Evolutionary conservation across 2,797 vertebrate species (phyloP).

Genomic region (Acropternis orthonyx): DNA sequence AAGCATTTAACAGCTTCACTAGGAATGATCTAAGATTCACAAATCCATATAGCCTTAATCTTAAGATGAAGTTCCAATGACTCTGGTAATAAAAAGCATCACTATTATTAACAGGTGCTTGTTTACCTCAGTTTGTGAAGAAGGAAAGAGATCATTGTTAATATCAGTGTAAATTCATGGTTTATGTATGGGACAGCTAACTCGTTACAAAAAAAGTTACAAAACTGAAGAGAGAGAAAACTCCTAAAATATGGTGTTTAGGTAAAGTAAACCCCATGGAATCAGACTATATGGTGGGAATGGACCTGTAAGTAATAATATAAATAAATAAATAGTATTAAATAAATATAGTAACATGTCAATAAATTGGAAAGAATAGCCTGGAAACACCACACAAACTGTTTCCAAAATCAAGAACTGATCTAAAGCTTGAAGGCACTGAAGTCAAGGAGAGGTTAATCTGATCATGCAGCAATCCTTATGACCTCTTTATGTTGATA

Average conservation of each 20-base stretch:
- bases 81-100: background rate
- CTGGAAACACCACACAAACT: background rate
- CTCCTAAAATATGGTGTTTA: background rate
- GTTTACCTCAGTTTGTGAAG: background rate
- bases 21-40: background rate
- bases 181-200: background rate
- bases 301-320: background rate
- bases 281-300: background rate
- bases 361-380: background rate
- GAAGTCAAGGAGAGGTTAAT: conserved; percentile 26
- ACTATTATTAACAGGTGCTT: background rate
- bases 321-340: background rate
- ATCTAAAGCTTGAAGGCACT: background rate
- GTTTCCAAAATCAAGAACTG: background rate
- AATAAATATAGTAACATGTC: background rate
- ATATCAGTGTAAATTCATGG: background rate
- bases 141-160: background rate
- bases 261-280: background rate
- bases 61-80: background rate
- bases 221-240: background rate
- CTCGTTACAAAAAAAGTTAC: background rate
- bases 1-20: background rate
- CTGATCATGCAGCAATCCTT: conserved; percentile 34
- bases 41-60: background rate
- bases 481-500: conserved; percentile 36